phyloP scores from a whole-genome alignment of 2,113 vertebrate genomes.

The Chitala chitala region DNA sequence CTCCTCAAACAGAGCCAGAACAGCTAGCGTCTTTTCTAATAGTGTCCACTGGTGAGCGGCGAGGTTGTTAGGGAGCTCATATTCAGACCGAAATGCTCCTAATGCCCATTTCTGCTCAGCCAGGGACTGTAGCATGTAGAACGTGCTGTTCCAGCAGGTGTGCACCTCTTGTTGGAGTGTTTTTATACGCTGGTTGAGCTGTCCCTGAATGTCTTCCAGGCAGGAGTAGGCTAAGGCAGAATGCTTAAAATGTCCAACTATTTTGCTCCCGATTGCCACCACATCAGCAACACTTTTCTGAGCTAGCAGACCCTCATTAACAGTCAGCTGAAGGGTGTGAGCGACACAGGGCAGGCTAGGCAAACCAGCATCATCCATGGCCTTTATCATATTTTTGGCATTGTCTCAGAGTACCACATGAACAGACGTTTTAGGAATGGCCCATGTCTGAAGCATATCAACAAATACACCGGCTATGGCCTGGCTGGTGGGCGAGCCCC shows the following conservation, averaged over 20 bases:
- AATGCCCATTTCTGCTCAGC: conserved; percentile 20
- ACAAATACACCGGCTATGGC: conserved; percentile 1
- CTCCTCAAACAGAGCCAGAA: conserved; percentile 29
- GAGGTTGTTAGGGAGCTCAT: conserved; percentile 28
- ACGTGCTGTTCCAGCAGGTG: conserved; percentile 35
- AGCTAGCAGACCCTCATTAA: conserved; percentile 6
- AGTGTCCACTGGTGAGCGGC: conserved; percentile 22
- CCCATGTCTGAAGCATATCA: conserved; percentile 26
- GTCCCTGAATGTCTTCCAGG: conserved; percentile 27
- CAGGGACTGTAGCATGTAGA: conserved; percentile 30
- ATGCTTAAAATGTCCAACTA: conserved; percentile 38
- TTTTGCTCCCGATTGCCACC: conserved; percentile 11
- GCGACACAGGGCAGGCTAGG: conserved; percentile 26
- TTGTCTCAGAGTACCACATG: conserved; percentile 24
- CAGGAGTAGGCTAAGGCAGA: conserved; percentile 24
- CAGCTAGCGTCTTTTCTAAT: too few species aligned
- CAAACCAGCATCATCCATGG: conserved; percentile 21
- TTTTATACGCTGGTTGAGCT: conserved; percentile 27
- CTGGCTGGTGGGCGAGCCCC: too few species aligned
- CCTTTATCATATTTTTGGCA: conserved; percentile 27
- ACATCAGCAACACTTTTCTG: conserved; percentile 14
- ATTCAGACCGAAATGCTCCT: conserved; percentile 27
- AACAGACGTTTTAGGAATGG: conserved; percentile 25
- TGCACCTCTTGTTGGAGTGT: conserved; percentile 28
- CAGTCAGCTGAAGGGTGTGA: conserved; percentile 25